Conservation (phyloP, 2,797 vertebrate genomes). For the Steatocranus sp. region DNA sequence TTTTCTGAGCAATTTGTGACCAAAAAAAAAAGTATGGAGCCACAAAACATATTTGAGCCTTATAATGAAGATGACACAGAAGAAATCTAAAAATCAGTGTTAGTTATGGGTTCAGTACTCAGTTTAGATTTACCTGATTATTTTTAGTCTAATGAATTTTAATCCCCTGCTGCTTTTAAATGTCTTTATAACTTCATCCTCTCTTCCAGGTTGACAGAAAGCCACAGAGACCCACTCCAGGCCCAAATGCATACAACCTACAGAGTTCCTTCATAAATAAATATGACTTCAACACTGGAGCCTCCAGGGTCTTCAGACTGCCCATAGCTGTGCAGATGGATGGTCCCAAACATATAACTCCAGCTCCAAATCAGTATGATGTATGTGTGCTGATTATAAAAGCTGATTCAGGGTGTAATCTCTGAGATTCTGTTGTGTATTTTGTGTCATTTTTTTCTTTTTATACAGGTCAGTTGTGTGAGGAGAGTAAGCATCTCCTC, state of each 20-base stretch:
- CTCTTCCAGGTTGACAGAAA: conserved; percentile 50
- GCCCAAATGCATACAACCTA: conserved; percentile 74
- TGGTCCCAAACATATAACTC: conserved; percentile 53
- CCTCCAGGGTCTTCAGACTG: conserved; percentile 76
- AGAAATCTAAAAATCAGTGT: background rate
- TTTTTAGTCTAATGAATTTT: background rate
- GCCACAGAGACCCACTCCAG: conserved; percentile 57
- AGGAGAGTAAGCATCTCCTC: conserved; percentile 55
- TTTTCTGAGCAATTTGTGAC: background rate
- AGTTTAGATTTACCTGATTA: background rate
- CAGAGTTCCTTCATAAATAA: conserved; percentile 64
- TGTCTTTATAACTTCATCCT: background rate
- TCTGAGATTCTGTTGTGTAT: background rate
- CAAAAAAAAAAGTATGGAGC: background rate
- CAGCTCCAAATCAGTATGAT: conserved; percentile 81
- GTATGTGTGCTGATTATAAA: conserved; percentile 43
- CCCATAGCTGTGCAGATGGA: conserved; percentile 62
- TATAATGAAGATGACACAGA: background rate
- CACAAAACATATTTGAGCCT: background rate
- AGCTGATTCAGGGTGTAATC: background rate
- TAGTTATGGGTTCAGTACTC: fast-evolving
- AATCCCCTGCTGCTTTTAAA: background rate
- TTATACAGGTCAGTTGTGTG: conserved; percentile 30
- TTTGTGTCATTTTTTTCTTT: background rate
- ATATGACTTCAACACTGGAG: conserved; percentile 72